phyloP scores from a whole-genome alignment of 2,888 invertebrate genomes.

The Polyploca ridens region DNA sequence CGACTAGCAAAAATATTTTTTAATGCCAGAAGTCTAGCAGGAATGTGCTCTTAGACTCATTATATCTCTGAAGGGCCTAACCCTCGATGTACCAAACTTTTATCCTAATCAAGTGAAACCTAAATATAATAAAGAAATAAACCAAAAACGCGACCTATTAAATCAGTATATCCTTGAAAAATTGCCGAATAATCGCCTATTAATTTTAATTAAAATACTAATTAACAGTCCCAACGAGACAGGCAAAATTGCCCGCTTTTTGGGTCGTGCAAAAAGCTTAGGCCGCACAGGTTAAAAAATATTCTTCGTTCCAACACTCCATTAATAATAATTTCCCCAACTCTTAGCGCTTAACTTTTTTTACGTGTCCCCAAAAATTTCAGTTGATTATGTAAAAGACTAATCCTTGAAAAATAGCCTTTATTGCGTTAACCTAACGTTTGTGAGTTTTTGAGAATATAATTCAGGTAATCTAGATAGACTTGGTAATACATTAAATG shows the following conservation, averaged over 20 bases:
- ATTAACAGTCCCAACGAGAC: constrained; percentile 68
- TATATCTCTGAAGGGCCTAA: too few species aligned
- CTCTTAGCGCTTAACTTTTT: constrained; percentile 56
- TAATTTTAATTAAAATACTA: constrained; percentile 79
- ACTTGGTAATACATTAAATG: constrained; percentile 15
- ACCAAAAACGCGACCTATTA: constrained; percentile 38
- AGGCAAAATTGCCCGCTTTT: constrained; percentile 68
- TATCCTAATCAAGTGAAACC: neutral
- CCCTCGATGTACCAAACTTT: too few species aligned
- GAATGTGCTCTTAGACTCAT: too few species aligned
- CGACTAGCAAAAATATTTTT: too few species aligned
- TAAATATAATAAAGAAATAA: constrained; percentile 27
- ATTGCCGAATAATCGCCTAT: constrained; percentile 69
- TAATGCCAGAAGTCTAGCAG: too few species aligned
- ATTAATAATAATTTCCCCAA: constrained; percentile 67
- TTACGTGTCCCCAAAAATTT: constrained; percentile 46
- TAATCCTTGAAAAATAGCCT: constrained; percentile 47
- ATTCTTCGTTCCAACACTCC: constrained; percentile 64
- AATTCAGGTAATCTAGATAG: constrained; percentile 34
- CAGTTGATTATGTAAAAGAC: constrained; percentile 63
- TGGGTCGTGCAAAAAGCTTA: constrained; percentile 64
- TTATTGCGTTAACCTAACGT: constrained; percentile 22
- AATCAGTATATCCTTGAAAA: constrained; percentile 60
- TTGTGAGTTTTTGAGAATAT: constrained; percentile 33
- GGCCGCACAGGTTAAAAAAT: constrained; percentile 56